phyloP scores from a whole-genome alignment of 2,113 vertebrate genomes.

The Oryzias woworae region DNA sequence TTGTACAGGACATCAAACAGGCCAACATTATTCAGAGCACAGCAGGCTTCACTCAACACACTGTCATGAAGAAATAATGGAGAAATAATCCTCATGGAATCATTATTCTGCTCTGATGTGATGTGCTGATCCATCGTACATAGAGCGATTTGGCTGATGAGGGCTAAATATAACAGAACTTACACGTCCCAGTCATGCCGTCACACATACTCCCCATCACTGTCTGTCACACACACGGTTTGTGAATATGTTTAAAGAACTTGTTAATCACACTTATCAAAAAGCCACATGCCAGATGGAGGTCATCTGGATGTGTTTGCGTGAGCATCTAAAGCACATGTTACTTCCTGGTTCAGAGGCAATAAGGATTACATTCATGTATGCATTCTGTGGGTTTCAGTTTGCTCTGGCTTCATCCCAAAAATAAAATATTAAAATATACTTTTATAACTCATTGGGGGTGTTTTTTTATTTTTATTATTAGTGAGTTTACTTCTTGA shows the following conservation, averaged over 20 bases:
- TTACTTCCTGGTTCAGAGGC: not conserved
- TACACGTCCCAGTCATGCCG: constrained; percentile 12
- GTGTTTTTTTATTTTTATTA: no score
- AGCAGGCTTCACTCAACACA: constrained; percentile 10
- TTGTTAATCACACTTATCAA: constrained; percentile 14
- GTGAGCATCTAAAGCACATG: not conserved
- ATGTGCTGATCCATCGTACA: no score
- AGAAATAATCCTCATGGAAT: not conserved
- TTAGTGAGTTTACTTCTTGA: no score
- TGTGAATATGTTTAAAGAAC: constrained; percentile 17
- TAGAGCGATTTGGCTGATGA: no score
- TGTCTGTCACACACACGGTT: not conserved
- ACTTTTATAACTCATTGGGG: no score
- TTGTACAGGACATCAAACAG: constrained; percentile 35
- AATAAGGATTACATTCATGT: not conserved
- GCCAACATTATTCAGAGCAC: constrained; percentile 18
- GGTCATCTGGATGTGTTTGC: constrained; percentile 10
- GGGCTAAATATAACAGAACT: not conserved
- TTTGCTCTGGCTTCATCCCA: no score
- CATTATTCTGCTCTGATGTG: no score
- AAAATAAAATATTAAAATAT: no score
- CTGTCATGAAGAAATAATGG: constrained; percentile 4
- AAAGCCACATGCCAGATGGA: constrained; percentile 22
- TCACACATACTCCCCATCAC: constrained; percentile 32
- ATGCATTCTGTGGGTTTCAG: not conserved